A percentile compares a stretch with the other conserved stretches of the same genome.
These are phyloP conservation scores for Strix aluco DNA, from an alignment of 2,113 vertebrate genomes.

Conservation along the genomic window DNA sequence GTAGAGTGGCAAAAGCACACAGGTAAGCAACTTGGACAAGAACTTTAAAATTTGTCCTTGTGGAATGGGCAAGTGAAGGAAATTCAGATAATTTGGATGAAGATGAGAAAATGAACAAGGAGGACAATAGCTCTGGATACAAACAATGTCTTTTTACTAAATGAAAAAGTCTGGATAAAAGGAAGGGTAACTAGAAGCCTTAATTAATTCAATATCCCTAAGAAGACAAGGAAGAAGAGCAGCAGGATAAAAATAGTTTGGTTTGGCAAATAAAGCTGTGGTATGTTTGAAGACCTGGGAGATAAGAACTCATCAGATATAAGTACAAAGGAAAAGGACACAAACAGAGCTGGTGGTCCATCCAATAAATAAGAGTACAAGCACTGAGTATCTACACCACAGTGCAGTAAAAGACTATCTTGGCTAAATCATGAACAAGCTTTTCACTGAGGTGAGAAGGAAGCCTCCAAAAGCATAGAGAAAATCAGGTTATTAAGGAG, in stretches of 20 bases:
- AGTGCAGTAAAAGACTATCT: not conserved
- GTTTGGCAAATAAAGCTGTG: not conserved
- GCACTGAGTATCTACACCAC: not conserved
- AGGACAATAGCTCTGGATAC: not conserved
- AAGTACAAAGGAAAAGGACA: not conserved
- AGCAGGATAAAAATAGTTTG: not conserved
- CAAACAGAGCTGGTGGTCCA: not conserved
- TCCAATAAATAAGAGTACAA: not conserved
- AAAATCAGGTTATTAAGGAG: not conserved
- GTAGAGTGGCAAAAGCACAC: not conserved
- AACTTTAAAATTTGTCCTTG: not conserved
- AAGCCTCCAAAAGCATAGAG: not conserved
- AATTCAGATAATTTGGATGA: not conserved
- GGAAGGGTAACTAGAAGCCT: not conserved
- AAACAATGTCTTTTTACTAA: not conserved
- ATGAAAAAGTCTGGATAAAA: not conserved
- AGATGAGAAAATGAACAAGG: not conserved
- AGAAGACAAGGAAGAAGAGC: not conserved
- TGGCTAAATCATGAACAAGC: not conserved
- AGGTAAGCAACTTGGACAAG: not conserved
- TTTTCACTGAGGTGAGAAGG: not conserved
- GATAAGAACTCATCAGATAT: not conserved
- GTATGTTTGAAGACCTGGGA: not conserved
- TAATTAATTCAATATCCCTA: not conserved
- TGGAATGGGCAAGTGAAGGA: not conserved